Percentiles rank a stretch among this genome's conserved stretches.
Evolutionary conservation across 2,888 invertebrate species (phyloP).

Genomic region (Drosophila lutescens): DNA sequence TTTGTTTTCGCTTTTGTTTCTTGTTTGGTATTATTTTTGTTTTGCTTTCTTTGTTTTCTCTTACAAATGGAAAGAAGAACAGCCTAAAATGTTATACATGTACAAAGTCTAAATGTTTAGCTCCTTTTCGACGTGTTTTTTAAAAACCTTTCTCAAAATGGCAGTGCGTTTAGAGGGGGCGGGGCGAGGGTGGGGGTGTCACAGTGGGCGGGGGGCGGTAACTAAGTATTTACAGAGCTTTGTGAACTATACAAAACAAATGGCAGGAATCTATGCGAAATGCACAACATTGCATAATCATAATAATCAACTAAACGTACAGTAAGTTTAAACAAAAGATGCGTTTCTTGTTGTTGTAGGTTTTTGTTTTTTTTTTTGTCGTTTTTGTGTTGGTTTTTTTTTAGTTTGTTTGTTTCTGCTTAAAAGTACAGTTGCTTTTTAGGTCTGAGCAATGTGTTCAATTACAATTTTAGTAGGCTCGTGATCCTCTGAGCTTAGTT

Average conservation of each 20-base stretch:
- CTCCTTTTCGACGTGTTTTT: slow-evolving; percentile 35
- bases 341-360: slow-evolving; percentile 43
- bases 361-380: slow-evolving; percentile 40
- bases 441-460: slow-evolving; percentile 52
- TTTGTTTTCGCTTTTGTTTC: slow-evolving; percentile 7
- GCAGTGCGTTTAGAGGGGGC: slow-evolving; percentile 66
- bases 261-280: slow-evolving; percentile 42
- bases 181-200: slow-evolving; percentile 14
- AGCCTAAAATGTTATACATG: slow-evolving; percentile 75
- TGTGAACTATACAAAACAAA: slow-evolving; percentile 16
- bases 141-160: slow-evolving; percentile 72
- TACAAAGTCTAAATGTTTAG: slow-evolving; percentile 73
- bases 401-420: slow-evolving; percentile 27
- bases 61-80: slow-evolving; percentile 67
- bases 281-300: slow-evolving; percentile 18
- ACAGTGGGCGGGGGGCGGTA: slow-evolving; percentile 2
- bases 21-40: slow-evolving; percentile 42
- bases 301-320: slow-evolving; percentile 31
- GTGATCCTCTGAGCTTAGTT: slow-evolving; percentile 8
- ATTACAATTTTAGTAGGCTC: slow-evolving; percentile 36
- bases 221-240: slow-evolving; percentile 25
- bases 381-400: slow-evolving; percentile 44
- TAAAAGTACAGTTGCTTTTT: slow-evolving; percentile 56
- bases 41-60: slow-evolving; percentile 34
- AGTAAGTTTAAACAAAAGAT: slow-evolving; percentile 59